phyloP scores from a whole-genome alignment of 2,113 vertebrate genomes.

The Spizaetus ornatus region DNA sequence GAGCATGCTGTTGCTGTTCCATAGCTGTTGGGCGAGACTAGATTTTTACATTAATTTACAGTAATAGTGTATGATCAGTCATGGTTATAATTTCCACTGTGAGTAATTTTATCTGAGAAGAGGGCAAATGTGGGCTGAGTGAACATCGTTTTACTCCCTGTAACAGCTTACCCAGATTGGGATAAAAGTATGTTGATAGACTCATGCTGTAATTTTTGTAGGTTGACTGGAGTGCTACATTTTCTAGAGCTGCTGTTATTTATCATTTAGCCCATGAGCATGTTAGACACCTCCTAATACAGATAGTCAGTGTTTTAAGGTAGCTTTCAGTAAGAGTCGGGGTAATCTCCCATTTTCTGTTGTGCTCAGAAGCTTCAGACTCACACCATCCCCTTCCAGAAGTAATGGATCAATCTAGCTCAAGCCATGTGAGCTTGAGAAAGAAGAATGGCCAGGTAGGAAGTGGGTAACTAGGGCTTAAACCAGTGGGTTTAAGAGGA shows the following conservation, averaged over 20 bases:
- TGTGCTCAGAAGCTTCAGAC: neutral
- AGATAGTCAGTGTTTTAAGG: neutral
- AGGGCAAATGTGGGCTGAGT: conserved; percentile 3
- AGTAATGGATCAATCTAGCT: neutral
- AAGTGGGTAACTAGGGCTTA: neutral
- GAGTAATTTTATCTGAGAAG: conserved; percentile 11
- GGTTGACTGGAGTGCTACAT: neutral
- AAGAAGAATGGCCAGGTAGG: neutral
- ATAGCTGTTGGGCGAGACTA: neutral
- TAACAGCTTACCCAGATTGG: neutral
- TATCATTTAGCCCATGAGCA: neutral
- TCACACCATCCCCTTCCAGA: neutral
- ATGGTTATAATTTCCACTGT: conserved; percentile 27
- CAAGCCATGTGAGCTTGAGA: neutral
- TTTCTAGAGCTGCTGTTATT: neutral
- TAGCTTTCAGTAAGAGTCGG: neutral
- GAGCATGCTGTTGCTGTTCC: neutral
- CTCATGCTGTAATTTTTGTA: neutral
- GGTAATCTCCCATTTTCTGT: neutral
- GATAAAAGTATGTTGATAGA: neutral
- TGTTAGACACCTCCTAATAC: neutral
- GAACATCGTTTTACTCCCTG: neutral
- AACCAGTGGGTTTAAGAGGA: neutral
- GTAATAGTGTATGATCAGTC: neutral
- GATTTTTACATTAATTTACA: conserved; percentile 12